A percentile compares a stretch with the other conserved stretches of the same genome.
These are phyloP conservation scores for Microtus ochrogaster DNA, from an alignment of 2,113 vertebrate genomes.

Conservation along the genomic window DNA sequence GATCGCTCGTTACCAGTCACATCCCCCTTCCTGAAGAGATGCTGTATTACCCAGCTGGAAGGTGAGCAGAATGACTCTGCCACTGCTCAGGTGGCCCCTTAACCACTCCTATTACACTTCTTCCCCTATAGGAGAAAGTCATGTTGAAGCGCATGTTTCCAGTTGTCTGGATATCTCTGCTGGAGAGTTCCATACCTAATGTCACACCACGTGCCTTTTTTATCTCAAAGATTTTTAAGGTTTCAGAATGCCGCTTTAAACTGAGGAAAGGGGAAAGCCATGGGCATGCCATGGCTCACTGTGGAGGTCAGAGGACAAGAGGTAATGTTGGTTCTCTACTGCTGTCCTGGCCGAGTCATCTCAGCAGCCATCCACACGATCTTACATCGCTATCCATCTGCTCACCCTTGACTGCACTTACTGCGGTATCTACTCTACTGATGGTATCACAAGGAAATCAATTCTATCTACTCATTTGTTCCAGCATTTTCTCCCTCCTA, in stretches of 20 bases:
- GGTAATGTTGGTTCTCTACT: neutral
- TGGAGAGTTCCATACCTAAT: neutral
- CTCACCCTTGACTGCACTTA: neutral
- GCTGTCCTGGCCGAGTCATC: no score
- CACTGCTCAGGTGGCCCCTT: no score
- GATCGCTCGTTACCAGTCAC: no score
- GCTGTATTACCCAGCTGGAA: neutral
- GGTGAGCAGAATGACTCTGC: neutral
- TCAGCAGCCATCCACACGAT: neutral
- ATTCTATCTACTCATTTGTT: neutral
- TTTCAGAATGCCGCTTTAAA: no score
- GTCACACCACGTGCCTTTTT: neutral
- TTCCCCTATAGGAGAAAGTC: neutral
- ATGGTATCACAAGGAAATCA: no score
- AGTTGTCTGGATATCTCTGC: neutral
- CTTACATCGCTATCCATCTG: neutral
- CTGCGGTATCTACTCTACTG: neutral
- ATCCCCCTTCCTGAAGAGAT: neutral
- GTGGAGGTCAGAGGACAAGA: neutral
- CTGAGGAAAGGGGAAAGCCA: neutral
- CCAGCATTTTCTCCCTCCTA: neutral
- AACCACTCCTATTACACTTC: neutral
- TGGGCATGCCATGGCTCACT: neutral
- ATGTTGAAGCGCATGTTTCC: neutral
- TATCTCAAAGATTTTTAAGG: neutral